These are phyloP conservation scores for Limnodromus scolopaceus DNA, from an alignment of 2,797 vertebrate species.

Conservation along the genomic window DNA sequence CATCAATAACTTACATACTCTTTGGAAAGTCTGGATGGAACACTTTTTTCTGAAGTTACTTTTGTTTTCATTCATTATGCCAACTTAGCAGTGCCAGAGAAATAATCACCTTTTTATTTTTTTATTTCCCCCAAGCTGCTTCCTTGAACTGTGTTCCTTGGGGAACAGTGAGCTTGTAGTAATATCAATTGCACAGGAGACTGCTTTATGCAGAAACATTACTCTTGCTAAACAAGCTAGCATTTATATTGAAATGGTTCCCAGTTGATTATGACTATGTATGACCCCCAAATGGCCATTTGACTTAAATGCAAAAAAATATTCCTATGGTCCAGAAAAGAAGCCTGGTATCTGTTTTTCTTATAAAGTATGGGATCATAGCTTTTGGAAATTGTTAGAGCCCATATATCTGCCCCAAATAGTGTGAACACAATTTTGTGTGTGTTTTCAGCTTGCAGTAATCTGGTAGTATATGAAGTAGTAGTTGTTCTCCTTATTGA, in stretches of 20 bases:
- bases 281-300: conserved; percentile 44
- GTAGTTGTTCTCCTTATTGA: neutral
- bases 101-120: conserved; percentile 57
- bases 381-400: neutral
- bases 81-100: conserved; percentile 36
- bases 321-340: neutral
- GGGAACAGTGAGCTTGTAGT: conserved; percentile 1
- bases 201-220: conserved; percentile 56
- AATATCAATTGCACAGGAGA: conserved; percentile 47
- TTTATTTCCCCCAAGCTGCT: conserved; percentile 44
- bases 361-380: neutral
- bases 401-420: neutral
- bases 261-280: conserved; percentile 61
- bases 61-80: conserved; percentile 43
- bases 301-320: conserved; percentile 7
- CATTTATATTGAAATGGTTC: conserved; percentile 55
- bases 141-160: conserved; percentile 26
- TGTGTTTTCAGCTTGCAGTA: neutral
- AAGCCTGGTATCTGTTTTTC: neutral
- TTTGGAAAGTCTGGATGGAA: conserved; percentile 65
- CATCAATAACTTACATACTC: conserved; percentile 37
- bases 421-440: neutral
- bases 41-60: conserved; percentile 38
- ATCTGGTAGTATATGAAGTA: neutral
- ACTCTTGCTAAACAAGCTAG: conserved; percentile 35